These are phyloP conservation scores for Scaptomyza parva DNA, from an alignment of 2,888 invertebrate species.

Conservation along the genomic window DNA sequence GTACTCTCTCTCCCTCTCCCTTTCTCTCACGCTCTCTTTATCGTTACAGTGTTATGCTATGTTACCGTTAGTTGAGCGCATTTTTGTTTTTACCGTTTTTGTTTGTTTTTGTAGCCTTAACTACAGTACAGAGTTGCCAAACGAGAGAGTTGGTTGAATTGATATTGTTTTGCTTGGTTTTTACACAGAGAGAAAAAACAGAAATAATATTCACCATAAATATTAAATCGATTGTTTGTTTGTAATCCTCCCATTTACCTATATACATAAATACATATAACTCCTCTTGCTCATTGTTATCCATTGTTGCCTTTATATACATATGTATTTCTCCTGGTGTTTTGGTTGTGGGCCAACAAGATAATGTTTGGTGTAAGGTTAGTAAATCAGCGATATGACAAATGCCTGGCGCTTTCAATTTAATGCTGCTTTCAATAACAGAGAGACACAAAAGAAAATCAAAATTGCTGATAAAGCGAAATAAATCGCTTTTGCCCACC, in stretches of 20 bases:
- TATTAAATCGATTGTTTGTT: neutral
- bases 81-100: conserved; percentile 14
- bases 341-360: conserved; percentile 51
- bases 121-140: neutral
- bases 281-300: too few species aligned
- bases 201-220: neutral
- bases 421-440: conserved; percentile 57
- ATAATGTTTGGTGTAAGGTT: conserved; percentile 71
- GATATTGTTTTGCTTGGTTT: conserved; percentile 1
- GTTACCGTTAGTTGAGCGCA: conserved; percentile 51
- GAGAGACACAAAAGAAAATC: conserved; percentile 59
- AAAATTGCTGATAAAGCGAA: conserved; percentile 74
- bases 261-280: too few species aligned
- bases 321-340: neutral
- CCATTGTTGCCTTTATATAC: too few species aligned
- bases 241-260: too few species aligned
- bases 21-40: neutral
- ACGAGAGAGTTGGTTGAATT: conserved; percentile 13
- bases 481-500: conserved; percentile 67
- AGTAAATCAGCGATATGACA: conserved; percentile 78
- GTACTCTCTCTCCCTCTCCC: neutral
- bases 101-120: conserved; percentile 39
- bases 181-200: conserved; percentile 1
- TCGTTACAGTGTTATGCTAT: neutral
- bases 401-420: conserved; percentile 53